These are phyloP conservation scores for Caenorhabditis sp. DNA, from an alignment of 2,888 invertebrate genomes.

Conservation along the genomic window DNA sequence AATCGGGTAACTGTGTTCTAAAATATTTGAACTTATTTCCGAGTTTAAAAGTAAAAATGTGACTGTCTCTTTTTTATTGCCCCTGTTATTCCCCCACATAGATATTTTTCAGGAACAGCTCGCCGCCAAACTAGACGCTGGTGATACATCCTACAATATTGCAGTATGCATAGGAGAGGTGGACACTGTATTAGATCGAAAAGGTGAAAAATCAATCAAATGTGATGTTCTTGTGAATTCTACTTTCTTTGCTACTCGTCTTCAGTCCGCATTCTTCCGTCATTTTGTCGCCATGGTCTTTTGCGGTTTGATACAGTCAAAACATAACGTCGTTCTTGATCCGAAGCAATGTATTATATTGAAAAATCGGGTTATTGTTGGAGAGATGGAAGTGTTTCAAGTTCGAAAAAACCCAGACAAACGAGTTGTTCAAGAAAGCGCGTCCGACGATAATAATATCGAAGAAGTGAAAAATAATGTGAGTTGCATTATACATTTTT, in stretches of 20 bases:
- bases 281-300: constrained; percentile 54
- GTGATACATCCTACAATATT: constrained; percentile 41
- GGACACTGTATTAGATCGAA: constrained; percentile 56
- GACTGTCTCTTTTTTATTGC: no score
- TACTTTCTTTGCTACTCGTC: constrained; percentile 55
- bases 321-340: constrained; percentile 54
- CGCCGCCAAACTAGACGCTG: constrained; percentile 43
- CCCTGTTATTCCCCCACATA: no score
- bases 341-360: constrained; percentile 49
- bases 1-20: no score
- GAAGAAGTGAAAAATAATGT: no score
- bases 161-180: constrained; percentile 59
- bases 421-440: constrained; percentile 25
- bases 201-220: constrained; percentile 50
- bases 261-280: constrained; percentile 53
- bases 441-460: not conserved
- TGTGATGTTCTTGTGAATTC: constrained; percentile 64
- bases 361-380: constrained; percentile 55
- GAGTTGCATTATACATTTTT: no score
- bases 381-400: constrained; percentile 48
- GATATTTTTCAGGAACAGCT: constrained; percentile 45
- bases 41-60: no score
- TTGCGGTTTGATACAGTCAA: constrained; percentile 46
- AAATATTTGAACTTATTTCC: no score
- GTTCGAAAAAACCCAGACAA: constrained; percentile 48